A percentile compares a stretch with the other conserved stretches of the same genome.
phyloP scores from a whole-genome alignment of 2,888 invertebrate species.

The Stenchaetothrips biformis region DNA sequence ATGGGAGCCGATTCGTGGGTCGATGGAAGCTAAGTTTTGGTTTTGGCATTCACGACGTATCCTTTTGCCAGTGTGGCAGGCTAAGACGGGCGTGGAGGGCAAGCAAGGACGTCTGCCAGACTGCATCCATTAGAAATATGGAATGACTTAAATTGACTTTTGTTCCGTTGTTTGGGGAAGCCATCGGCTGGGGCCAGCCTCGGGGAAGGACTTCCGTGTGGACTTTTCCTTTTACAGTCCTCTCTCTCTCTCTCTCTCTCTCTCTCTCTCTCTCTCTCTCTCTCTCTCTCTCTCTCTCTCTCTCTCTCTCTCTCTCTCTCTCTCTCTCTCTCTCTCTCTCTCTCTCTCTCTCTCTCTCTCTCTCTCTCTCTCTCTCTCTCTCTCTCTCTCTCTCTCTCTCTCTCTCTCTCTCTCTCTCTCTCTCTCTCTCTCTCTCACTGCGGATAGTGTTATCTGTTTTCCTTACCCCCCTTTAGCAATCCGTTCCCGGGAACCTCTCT shows the following conservation, averaged over 20 bases:
- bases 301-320: not conserved
- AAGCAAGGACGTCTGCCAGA: not conserved
- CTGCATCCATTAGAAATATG: slow-evolving; percentile 23
- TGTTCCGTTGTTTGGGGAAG: slow-evolving; percentile 5
- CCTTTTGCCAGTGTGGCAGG: no score
- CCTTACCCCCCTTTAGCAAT: not conserved
- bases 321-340: not conserved
- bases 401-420: no score
- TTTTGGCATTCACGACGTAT: no score
- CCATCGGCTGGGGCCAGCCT: not conserved
- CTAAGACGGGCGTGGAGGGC: no score
- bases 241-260: no score
- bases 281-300: not conserved
- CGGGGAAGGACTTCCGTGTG: no score
- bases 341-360: not conserved
- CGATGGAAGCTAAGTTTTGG: no score
- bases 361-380: not conserved
- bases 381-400: not conserved
- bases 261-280: not conserved
- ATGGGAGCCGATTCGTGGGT: no score
- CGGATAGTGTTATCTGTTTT: slow-evolving; percentile 25
- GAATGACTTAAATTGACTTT: slow-evolving; percentile 25
- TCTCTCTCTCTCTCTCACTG: not conserved
- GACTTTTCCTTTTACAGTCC: no score
- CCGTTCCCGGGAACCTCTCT: no score